Base-by-base conservation (phyloP, 2,888 invertebrate species). In the Syritta pipiens region DNA sequence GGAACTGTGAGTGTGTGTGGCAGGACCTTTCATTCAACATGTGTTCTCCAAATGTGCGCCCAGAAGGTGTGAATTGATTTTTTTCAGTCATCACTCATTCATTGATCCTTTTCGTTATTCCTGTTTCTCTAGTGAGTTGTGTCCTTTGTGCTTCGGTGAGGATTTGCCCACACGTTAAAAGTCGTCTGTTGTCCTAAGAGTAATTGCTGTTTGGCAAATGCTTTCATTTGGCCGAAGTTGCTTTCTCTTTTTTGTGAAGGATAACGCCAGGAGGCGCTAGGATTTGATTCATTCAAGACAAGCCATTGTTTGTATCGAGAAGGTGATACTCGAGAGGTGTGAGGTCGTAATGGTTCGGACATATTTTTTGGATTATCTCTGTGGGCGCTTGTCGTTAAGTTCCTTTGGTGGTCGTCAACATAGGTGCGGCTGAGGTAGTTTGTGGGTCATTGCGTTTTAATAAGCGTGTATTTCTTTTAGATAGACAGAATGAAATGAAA, bases 11-110 rank as follows among this genome's bases (percentile, higher is more conserved):
- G 69, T 69, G 65, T 81, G 51, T 65, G 77, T 68, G 59, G 46
- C 82, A 81, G 82, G 83, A 75, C 82, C 83, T 83, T 84, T 84
- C 84, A 83, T 84, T 84, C 82, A 84, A 87, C 87, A 87, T 88
- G 85, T 87, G 87, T 84, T 85, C 84, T 84, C 87, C 88, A 87
- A 87, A 88, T 87, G 88, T 79, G 67, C 14, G 46, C 20, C 20
- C 40, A 44, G 55, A 79, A 79, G 79, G 79, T 79, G 79, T 74
- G 79, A 79, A 79, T 79, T 79, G 74, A 79, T 74, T 79, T 68
- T n/a, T n/a, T 65, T 42, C 51, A 60, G 69, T 55, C 67, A 62
- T 74, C 59, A 53, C 48, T 77, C 79, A 74, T 79, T 67, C 74
- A 74, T 65, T 42, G 77, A 60, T 77, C 71, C 46, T 69, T 68